Evolutionary conservation across 2,797 vertebrate genomes (phyloP), one percentile per base, ranked within the genome.

Genomic region (Clarias laeviceps): DNA sequence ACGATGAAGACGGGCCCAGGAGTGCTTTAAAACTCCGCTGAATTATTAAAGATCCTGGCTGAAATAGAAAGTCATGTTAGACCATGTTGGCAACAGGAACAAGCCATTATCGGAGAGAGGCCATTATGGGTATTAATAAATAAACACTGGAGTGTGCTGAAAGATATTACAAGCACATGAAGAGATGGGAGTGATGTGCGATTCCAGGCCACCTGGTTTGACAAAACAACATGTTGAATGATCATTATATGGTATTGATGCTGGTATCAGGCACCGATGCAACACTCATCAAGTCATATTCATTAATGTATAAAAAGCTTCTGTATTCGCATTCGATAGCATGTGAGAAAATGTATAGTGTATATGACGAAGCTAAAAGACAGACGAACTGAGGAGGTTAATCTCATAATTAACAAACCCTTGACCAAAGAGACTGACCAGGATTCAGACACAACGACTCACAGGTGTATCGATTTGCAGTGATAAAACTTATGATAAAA

Each of bases 61-160:
- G 76, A 64, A 56, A 62, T 37, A 56, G 68, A 27, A 68, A 68
- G 45, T n/a, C 64, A 15, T 4, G 27, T 37, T 20, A 27, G 68
- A 73, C n/a, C 54, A 37, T 74, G 57, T 3, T 32, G 69, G 15
- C 40, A 34, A 61, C 59, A 37, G 18, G n/a, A 76, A 64, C 15
- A 4, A 40, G 18, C 11, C 24, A 40, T 65, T 74, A 65, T 57
- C 68, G 20, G 15, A 56, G 59, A n/a, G 24, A 81, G 8, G 84
- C 45, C 45, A 82, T 85, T 45, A 76, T 20, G 45, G 34, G 57
- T 32, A 40, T 54, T 32, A 82, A 76, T 85, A 54, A 40, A 85
- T 85, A 82, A 80, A 64, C 77, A 50, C 65, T 4, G 4, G 50
- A 76, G 14, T 32, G 54, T 59, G 74, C 74, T 34, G 56, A 59